Conservation (phyloP, 2,888 invertebrate genomes). For the Plemyria rubiginata region DNA sequence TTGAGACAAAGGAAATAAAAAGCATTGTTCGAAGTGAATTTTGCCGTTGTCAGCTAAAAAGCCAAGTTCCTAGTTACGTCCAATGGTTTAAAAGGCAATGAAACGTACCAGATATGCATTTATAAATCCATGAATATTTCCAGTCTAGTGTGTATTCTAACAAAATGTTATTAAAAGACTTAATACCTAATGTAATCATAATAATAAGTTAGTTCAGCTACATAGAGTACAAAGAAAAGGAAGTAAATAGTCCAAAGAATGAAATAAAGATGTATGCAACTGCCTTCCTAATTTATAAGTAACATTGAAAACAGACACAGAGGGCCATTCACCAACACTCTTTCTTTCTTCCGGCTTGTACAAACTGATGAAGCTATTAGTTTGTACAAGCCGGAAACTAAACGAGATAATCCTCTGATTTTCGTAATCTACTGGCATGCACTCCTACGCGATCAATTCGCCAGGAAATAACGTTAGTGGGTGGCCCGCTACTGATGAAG, state of each 20-base stretch:
- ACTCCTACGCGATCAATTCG: neutral
- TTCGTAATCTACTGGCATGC: too few relatives aligned
- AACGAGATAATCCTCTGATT: too few relatives aligned
- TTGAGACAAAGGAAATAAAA: too few relatives aligned
- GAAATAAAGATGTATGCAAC: conserved; percentile 17
- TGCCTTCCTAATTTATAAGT: conserved; percentile 19
- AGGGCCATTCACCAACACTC: neutral
- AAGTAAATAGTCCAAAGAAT: conserved; percentile 19
- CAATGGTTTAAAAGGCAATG: conserved; percentile 11
- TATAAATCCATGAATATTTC: conserved; percentile 24
- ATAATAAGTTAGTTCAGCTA: conserved; percentile 28
- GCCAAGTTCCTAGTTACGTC: neutral
- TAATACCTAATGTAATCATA: conserved; percentile 29
- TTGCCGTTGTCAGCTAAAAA: neutral
- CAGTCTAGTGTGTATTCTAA: conserved; percentile 24
- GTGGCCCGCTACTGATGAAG: neutral
- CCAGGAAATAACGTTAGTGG: neutral
- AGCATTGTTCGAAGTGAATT: neutral
- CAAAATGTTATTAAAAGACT: conserved; percentile 31
- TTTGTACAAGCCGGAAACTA: too few relatives aligned
- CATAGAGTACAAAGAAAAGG: conserved; percentile 27
- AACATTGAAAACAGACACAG: neutral
- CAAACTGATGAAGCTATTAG: too few relatives aligned
- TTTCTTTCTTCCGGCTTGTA: neutral
- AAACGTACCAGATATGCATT: conserved; percentile 17